These are phyloP conservation scores for Vulpes ferrilata DNA, from an alignment of 2,113 vertebrate species.

Conservation along the genomic window DNA sequence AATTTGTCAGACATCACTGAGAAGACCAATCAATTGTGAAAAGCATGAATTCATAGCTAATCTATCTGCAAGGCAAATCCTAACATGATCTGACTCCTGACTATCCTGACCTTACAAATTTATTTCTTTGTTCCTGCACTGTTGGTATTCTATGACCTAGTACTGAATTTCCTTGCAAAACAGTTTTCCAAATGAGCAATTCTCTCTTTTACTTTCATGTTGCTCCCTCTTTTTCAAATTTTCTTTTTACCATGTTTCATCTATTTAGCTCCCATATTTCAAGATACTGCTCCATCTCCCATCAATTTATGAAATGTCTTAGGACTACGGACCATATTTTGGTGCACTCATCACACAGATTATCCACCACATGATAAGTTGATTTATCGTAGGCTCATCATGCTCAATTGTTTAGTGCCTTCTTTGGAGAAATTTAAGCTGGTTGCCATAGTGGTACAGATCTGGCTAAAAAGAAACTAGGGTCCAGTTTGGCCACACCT, in stretches of 20 bases:
- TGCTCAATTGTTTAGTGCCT: neutral
- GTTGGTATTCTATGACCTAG: neutral
- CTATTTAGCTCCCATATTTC: neutral
- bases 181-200: neutral
- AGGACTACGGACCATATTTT: neutral
- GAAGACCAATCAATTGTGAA: neutral
- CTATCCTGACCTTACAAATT: neutral
- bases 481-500: neutral
- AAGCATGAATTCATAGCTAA: neutral
- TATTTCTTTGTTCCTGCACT: neutral
- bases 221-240: neutral
- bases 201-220: neutral
- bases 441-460: neutral
- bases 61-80: neutral
- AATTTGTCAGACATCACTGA: neutral
- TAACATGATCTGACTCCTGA: neutral
- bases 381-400: accelerated
- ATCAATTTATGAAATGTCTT: neutral
- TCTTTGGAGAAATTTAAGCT: neutral
- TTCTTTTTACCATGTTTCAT: neutral
- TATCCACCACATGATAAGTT: neutral
- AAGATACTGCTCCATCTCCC: neutral
- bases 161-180: neutral
- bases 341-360: neutral
- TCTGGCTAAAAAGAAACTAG: neutral